Evolutionary conservation across 2,113 vertebrate species (phyloP).

Genomic region (Andinoacara biseriatus): DNA sequence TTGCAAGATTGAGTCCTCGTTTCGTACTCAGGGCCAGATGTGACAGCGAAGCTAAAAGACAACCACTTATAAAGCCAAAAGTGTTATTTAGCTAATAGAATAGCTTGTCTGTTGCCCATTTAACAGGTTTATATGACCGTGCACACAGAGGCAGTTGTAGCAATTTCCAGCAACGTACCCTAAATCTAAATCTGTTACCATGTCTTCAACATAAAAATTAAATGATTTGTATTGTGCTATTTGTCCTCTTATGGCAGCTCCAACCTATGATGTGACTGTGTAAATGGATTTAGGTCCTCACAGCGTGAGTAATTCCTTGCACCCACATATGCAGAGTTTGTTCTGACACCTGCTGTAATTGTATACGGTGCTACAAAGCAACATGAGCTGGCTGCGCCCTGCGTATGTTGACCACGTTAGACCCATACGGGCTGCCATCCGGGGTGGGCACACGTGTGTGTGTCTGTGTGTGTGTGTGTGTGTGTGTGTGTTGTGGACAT

Average conservation of each 20-base stretch:
- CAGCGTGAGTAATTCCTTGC: background rate
- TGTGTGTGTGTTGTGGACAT: slow-evolving; percentile 21
- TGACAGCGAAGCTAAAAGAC: background rate
- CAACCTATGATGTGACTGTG: background rate
- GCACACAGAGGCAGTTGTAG: background rate
- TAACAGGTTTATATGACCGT: background rate
- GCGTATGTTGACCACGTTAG: slow-evolving; percentile 38
- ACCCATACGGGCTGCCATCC: slow-evolving; percentile 18
- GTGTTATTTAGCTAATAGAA: background rate
- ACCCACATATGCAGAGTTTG: slow-evolving; percentile 8
- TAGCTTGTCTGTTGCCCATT: background rate
- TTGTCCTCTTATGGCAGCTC: background rate
- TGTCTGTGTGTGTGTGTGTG: slow-evolving; percentile 4
- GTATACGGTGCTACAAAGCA: slow-evolving; percentile 52
- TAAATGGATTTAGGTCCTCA: background rate
- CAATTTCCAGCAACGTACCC: too few relatives aligned
- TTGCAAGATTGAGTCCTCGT: background rate
- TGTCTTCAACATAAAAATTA: background rate
- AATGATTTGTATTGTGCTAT: background rate
- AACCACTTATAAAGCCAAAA: background rate
- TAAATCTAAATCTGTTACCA: background rate
- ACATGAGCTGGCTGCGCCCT: slow-evolving; percentile 43
- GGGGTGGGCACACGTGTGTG: background rate
- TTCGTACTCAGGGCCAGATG: background rate
- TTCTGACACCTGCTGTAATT: slow-evolving; percentile 58